Base-by-base conservation (phyloP, 2,797 vertebrate species). In the Enoplosus armatus region DNA sequence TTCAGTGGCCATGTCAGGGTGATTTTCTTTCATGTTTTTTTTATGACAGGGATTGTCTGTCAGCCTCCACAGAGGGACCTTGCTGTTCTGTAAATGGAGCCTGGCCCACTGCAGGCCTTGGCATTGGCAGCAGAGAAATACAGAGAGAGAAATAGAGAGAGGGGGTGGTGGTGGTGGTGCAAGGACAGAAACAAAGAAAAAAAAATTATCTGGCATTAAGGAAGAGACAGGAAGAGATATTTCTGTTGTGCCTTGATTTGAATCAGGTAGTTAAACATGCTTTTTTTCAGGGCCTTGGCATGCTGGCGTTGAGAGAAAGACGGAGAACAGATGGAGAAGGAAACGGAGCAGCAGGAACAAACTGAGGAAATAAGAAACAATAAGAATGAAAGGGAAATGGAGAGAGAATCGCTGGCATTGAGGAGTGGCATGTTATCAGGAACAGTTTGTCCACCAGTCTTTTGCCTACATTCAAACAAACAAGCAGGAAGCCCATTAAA, bases 321-420 rank as follows among this genome's bases (percentile, higher is more conserved):
- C 6, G 0, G 33, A 51, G 69, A 83, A 76, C 85, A 87, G 89
- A 88, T 82, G 74, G 90, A 81, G 76, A 86, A 80, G 69, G 41
- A 75, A 78, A 60, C 55, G 50, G 48, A 74, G 63, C 35, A 69
- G 61, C 62, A 55, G 73, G 66, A 79, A 65, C 59, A 75, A 82
- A 85, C 64, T 47, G 27, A 73, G 27, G 33, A 71, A 84, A 70
- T 66, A 82, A 75, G 63, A 82, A 78, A 82, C 51, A 83, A 79
- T 65, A 54, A 68, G 26, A 77, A 68, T 63, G 48, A 85, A 79
- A 87, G 31, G 37, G 35, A 84, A 62, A 77, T 48, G 24, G 59
- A 61, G 31, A 60, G 76, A 56, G 50, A 75, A 69, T 83, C 59
- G 76, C 66, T 86, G 80, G 78, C 84, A 60, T 48, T 12, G 31